phyloP scores from a whole-genome alignment of 2,888 invertebrate genomes.

The Podabrus alpinus region DNA sequence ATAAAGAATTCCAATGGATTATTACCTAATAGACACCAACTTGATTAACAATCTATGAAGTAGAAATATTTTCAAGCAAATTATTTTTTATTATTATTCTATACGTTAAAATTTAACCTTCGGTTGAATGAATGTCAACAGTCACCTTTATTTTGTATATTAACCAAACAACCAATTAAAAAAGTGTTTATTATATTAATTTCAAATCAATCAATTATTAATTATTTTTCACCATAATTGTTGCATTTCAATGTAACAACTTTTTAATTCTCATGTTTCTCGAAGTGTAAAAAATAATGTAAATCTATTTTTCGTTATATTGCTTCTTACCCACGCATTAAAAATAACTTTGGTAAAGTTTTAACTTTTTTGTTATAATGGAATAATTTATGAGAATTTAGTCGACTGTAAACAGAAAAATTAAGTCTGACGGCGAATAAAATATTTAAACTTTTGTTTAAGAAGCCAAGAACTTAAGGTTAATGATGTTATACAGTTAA shows the following conservation, averaged over 20 bases:
- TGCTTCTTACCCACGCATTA: neutral
- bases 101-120: neutral
- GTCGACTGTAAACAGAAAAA: neutral
- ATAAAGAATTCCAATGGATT: neutral
- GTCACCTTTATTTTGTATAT: neutral
- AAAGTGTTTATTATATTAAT: too few species aligned
- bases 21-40: neutral
- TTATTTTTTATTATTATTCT: neutral
- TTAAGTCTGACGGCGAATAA: neutral
- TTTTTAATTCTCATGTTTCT: neutral
- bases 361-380: neutral
- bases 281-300: neutral
- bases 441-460: neutral
- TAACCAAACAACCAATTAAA: neutral
- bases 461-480: neutral
- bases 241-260: neutral
- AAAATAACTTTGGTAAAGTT: neutral
- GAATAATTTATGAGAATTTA: neutral
- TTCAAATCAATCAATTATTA: neutral
- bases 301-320: neutral
- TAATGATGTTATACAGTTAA: neutral
- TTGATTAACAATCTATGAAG: neutral
- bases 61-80: neutral
- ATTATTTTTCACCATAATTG: neutral
- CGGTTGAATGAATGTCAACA: neutral